Conservation (phyloP, 2,113 vertebrate genomes). For the Phalacrocorax pelagicus region DNA sequence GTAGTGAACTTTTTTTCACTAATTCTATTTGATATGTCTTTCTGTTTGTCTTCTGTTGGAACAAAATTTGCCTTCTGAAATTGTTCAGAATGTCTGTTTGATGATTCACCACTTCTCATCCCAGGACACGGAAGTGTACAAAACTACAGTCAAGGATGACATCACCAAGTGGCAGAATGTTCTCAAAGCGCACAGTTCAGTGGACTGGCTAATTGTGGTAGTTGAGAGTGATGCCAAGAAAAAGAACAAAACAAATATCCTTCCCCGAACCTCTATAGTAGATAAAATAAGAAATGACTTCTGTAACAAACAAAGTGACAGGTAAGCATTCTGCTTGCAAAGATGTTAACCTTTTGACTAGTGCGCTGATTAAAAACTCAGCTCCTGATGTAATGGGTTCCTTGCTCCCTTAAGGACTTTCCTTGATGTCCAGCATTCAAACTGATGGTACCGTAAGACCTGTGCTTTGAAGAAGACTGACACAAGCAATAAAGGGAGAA, state of each 20-base stretch:
- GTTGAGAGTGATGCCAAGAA: constrained; percentile 95
- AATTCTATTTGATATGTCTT: not conserved
- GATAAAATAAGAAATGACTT: constrained; percentile 99
- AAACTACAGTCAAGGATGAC: constrained; percentile 92
- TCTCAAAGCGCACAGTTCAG: constrained; percentile 83
- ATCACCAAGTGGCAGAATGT: constrained; percentile 95
- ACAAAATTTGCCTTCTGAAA: not conserved
- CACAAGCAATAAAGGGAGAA: not conserved
- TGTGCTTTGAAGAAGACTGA: not conserved
- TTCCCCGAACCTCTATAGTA: constrained; percentile 94
- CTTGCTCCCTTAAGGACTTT: not conserved
- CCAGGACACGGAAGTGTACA: constrained; percentile 94
- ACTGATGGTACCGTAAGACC: not conserved
- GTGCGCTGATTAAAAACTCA: not conserved
- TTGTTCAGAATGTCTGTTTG: not conserved
- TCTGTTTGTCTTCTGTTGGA: not conserved
- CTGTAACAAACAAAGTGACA: constrained; percentile 98
- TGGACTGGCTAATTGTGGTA: constrained; percentile 96
- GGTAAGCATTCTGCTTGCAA: constrained; percentile 71
- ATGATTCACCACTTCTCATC: constrained; percentile 31
- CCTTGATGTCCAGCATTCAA: not conserved
- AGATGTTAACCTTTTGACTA: not conserved
- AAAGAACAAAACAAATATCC: constrained; percentile 98
- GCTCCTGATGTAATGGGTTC: not conserved
- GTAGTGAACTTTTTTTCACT: not conserved